A percentile compares a stretch with the other conserved stretches of the same genome.
These are phyloP conservation scores for Chiloscyllium punctatum DNA, from an alignment of 2,797 vertebrate genomes.

Conservation along the genomic window DNA sequence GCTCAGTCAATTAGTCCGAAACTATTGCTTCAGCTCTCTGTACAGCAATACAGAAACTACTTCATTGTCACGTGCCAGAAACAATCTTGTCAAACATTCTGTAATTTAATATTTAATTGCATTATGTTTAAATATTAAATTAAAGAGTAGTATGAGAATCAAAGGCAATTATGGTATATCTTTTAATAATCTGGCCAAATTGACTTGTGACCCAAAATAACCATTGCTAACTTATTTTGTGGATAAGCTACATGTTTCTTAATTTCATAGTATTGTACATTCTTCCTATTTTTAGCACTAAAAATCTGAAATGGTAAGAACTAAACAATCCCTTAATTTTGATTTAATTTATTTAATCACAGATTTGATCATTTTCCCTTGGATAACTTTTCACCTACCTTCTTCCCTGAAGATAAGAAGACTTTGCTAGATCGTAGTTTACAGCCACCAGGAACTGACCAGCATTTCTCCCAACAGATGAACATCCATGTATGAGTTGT, in stretches of 20 bases:
- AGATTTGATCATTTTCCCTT: not conserved
- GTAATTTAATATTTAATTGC: constrained; percentile 5
- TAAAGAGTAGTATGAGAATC: not conserved
- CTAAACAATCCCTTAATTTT: not conserved
- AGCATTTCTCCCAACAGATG: not conserved
- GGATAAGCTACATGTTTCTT: not conserved
- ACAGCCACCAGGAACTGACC: not conserved
- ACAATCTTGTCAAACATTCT: not conserved
- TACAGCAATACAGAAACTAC: not conserved
- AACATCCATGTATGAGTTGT: not conserved
- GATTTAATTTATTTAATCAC: not conserved
- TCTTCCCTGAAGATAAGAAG: not conserved
- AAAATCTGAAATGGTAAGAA: not conserved
- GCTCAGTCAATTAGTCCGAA: not conserved
- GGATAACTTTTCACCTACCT: not conserved
- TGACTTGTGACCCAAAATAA: not conserved
- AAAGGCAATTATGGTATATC: constrained; percentile 19
- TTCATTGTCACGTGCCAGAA: not conserved
- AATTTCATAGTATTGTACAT: not conserved
- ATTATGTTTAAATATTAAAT: not conserved
- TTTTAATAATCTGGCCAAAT: not conserved
- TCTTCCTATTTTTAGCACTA: not conserved
- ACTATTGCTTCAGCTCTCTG: constrained; percentile 11
- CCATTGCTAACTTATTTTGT: not conserved
- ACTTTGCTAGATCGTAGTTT: not conserved